Base-by-base conservation (phyloP, 2,797 vertebrate species). In the Chromobotia macracanthus region DNA sequence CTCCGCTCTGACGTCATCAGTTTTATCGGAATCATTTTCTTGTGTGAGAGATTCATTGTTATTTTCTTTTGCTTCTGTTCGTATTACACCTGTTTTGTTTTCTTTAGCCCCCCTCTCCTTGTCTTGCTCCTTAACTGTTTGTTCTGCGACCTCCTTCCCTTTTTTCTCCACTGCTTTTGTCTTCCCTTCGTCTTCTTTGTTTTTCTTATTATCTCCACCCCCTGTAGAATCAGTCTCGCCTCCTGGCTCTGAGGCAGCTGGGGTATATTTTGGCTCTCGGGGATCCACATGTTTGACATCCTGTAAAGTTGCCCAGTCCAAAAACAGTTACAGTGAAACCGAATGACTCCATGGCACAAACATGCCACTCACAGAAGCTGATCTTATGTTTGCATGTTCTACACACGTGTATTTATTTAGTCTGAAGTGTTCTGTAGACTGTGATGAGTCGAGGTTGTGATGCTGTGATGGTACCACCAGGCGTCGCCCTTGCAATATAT, bases 131-230 rank as follows among this genome's bases (percentile, higher is more conserved):
- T 74, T 74, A 13, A 58, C 19, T 31, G 77, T 55, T 10, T 55
- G 21, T 51, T 81, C 67, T 56, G 18, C 23, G 46, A 63, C 63
- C 16, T 67, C 75, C 11, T 46, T 72, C 10, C 65, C 70, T 48
- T 80, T 51, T 48, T 46, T 60, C 31, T 63, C 66, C 35, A 83
- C 58, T 19, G 72, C 53, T 9, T 28, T 35, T 12, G 41, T 61
- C 23, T 31, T 31, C 31, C n/a, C n/a, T n/a, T 83, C 64, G 16
- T 87, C 79, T 69, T 89, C 90, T 77, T 48, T 83, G 5, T 74
- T 58, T 0, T 72, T 48, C 28, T 28, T 19, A 56, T 77, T 82
- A 53, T 18, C 71, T 44, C 60, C 72, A 12, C 58, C 64, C 15
- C 6, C 28, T 3, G 31, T 61, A 0, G 55, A 48, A 11, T 38